Evolutionary conservation across 2,888 invertebrate genomes (phyloP).

Genomic region (Thyatira batis): DNA sequence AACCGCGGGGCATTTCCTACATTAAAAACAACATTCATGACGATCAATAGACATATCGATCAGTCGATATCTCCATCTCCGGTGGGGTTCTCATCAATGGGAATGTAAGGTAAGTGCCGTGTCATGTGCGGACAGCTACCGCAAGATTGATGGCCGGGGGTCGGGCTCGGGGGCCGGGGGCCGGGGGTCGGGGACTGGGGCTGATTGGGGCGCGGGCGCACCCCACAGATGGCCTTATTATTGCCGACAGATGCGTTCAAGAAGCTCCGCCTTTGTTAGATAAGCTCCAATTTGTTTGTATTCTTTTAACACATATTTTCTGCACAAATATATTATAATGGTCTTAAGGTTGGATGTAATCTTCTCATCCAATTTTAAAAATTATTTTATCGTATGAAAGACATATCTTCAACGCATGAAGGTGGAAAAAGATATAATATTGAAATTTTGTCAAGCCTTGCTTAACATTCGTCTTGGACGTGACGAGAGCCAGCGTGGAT

Average conservation of each 20-base stretch:
- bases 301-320: too few species aligned
- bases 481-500: too few species aligned
- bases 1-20: too few species aligned
- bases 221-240: slow-evolving; percentile 26
- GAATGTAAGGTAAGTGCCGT: slow-evolving; percentile 38
- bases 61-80: not conserved
- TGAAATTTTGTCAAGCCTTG: too few species aligned
- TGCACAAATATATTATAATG: too few species aligned
- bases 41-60: not conserved
- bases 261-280: not conserved
- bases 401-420: too few species aligned
- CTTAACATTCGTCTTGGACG: too few species aligned
- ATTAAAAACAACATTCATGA: not conserved
- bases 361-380: too few species aligned
- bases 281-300: too few species aligned
- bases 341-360: too few species aligned
- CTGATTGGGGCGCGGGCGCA: slow-evolving; percentile 5
- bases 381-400: too few species aligned
- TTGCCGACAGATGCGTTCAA: slow-evolving; percentile 8
- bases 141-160: slow-evolving; percentile 42
- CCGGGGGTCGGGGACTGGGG: slow-evolving; percentile 1
- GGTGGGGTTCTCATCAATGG: slow-evolving; percentile 15
- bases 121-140: slow-evolving; percentile 38
- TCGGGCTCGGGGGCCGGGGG: not conserved
- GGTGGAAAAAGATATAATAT: too few species aligned